Evolutionary conservation across 1,140 invertebrate genomes (phyloP), one percentile per base, ranked within the genome.

Genomic region (Gryllus bimaculatus): DNA sequence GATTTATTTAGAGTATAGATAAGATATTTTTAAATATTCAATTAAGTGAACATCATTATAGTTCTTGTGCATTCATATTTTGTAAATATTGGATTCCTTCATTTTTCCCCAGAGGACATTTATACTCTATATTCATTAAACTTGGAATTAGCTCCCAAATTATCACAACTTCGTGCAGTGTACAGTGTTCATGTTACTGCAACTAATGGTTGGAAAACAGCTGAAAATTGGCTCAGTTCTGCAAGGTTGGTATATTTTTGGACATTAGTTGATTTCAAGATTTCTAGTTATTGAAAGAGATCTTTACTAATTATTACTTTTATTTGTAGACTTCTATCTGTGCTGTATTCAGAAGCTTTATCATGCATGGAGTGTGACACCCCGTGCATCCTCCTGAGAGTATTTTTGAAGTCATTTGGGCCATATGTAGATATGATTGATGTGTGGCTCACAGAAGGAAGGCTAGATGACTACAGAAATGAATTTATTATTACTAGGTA

Each of bases 401-500:
- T 90, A 66, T 89, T 88, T 81, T 79, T 89, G 26, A 84, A 85
- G 77, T 87, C 86, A 82, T 82, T 88, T 78, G 85, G 83, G 75
- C 86, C 87, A 79, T 90, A 89, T 83, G 83, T 89, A 21, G 86
- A 86, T 78, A 86, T 90, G 74, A 87, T 89, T 39, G 86, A 89
- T 76, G 84, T 83, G 5, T 90, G 89, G 89, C 83, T 90, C 76
- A 87, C 84, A 20, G 87, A 88, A 80, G 88, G 89, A 79, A 84
- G 86, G 78, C 83, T 90, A 8, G 85, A 87, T 81, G 89, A 90
- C 82, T 86, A 85, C 82, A 85, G 86, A 76, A 82, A 86, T 18
- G 89, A 90, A 83, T 90, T 90, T 84, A 83, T 89, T 49, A 86
- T 90, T 80, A 79, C 81, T 66, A 86, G 85, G 86, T 89, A 82